Evolutionary conservation across 2,888 invertebrate genomes (phyloP), one percentile per base, ranked within the genome.

Genomic region (Flexamia atlantica): DNA sequence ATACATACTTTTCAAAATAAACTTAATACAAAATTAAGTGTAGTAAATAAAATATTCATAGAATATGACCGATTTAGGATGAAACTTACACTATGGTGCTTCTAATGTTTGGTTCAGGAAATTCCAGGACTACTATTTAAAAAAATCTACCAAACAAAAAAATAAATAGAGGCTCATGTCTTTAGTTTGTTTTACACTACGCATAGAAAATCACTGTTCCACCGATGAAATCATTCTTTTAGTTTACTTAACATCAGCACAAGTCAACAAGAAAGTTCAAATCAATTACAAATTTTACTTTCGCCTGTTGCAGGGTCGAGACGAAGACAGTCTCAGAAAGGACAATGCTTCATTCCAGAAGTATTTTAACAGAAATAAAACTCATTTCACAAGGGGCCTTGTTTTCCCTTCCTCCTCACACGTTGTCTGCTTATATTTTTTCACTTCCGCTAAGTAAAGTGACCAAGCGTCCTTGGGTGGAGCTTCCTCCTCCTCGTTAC

Each of bases 401-500:
- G 97, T 97, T 90, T 97, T 97, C 81, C 90, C 90, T 89, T 97
- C 97, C 88, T 97, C 97, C 90, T 97, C 97, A 90, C 98, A 98
- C 86, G 97, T 97, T 82, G 97, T 95, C 90, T 97, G 97, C 89
- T 97, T 95, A 90, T 98, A 98, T 89, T 96, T 96, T 89, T 97
- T 95, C 23, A 98, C 98, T 92, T 98, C 98, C 85, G 96, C 96
- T 94, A 98, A 95, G 89, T 98, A 98, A 32, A 97, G 93, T 0
- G 97, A 95, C 98, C 98, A 98, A 17, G 97, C 97, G 90, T 98
- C 97, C 89, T 95, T 96, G 42, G 88, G 88, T 23, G 86, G 87
- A 68, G 88, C 87, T 30, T 89, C 89, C 50, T 88, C 89, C 17
- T 88, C 87, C 25, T 93, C 92, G 72, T 91, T 92, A 87, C 94